Conservation (phyloP, 2,797 vertebrate genomes). For the Silurus lanzhouensis region DNA sequence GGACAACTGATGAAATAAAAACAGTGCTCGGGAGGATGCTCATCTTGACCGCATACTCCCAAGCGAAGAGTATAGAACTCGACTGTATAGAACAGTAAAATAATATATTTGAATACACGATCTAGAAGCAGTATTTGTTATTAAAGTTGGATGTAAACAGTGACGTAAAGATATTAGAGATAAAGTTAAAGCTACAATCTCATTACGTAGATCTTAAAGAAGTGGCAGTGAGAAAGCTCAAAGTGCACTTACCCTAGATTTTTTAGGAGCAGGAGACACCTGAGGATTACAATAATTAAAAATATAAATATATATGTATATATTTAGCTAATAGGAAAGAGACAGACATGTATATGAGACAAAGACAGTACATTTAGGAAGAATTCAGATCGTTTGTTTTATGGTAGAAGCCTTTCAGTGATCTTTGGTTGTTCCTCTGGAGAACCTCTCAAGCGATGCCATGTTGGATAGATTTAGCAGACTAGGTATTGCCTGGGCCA, state of each 20-base stretch:
- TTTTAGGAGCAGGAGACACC: constrained; percentile 92
- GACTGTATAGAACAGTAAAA: not conserved
- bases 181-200: not conserved
- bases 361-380: not conserved
- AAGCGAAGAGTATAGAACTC: not conserved
- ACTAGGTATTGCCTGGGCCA: not conserved
- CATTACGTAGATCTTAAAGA: not conserved
- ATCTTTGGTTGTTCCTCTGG: not conserved
- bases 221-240: not conserved
- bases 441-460: not conserved
- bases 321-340: not conserved
- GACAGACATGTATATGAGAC: not conserved
- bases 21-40: not conserved
- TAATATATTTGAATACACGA: constrained; percentile 10
- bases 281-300: constrained; percentile 64
- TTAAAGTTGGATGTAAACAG: not conserved
- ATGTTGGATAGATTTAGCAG: not conserved
- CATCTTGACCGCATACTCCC: not conserved
- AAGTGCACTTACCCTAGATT: constrained; percentile 88
- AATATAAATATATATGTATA: not conserved
- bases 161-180: constrained; percentile 14
- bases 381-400: not conserved
- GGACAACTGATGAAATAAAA: constrained; percentile 20
- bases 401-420: not conserved
- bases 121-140: not conserved